phyloP scores from a whole-genome alignment of 2,888 invertebrate species.

The Trisateles emortualis region DNA sequence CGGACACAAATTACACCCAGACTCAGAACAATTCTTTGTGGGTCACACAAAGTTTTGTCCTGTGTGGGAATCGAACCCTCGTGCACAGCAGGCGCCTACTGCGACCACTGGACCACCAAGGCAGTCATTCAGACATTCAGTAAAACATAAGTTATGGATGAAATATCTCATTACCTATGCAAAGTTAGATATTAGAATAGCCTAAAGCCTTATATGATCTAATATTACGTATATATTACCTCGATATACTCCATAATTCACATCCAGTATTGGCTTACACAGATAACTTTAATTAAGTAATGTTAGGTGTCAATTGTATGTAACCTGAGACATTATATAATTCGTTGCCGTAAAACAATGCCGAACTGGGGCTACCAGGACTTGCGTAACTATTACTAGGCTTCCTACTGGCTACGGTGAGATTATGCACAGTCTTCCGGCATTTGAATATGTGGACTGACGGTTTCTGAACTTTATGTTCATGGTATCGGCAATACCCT shows the following conservation, averaged over 20 bases:
- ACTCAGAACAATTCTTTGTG: too few species aligned
- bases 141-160: too few species aligned
- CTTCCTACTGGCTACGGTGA: conserved; percentile 32
- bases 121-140: too few species aligned
- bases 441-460: conserved; percentile 19
- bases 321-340: conserved; percentile 39
- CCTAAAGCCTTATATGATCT: background rate
- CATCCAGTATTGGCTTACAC: conserved; percentile 30
- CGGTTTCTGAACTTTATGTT: background rate
- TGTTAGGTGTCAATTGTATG: conserved; percentile 38
- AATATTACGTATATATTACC: background rate
- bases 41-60: too few species aligned
- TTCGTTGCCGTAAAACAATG: conserved; percentile 38
- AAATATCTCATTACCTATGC: too few species aligned
- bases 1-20: too few species aligned
- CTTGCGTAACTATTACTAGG: conserved; percentile 30
- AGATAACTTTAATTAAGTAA: conserved; percentile 25
- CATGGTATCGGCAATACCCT: too few species aligned
- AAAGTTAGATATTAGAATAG: background rate
- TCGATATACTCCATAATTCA: conserved; percentile 8
- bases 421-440: conserved; percentile 39
- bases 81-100: too few species aligned
- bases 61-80: too few species aligned
- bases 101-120: too few species aligned
- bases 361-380: conserved; percentile 31